phyloP scores from a whole-genome alignment of 2,797 vertebrate genomes.

The Siniperca obscura region DNA sequence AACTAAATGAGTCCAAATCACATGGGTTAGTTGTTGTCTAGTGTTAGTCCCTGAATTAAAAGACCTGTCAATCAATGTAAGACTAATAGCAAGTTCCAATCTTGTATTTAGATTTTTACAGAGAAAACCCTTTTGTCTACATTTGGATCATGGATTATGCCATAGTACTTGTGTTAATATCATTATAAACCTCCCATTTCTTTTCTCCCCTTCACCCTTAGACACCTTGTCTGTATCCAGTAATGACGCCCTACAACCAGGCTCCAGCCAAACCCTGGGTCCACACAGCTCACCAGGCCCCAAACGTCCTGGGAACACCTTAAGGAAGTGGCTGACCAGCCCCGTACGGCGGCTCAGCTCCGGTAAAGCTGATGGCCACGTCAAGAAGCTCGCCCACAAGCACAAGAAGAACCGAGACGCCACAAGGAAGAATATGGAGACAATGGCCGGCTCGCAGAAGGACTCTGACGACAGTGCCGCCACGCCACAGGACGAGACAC shows the following conservation, averaged over 20 bases:
- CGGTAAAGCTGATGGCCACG: conserved; percentile 94
- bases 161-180: not conserved
- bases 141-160: not conserved
- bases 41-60: not conserved
- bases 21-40: conserved; percentile 22
- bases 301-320: conserved; percentile 95
- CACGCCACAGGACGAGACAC: conserved; percentile 94
- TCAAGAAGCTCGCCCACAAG: conserved; percentile 97
- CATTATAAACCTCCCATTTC: not conserved
- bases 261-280: conserved; percentile 90
- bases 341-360: conserved; percentile 96
- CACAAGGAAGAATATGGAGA: conserved; percentile 90
- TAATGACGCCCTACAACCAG: conserved; percentile 93
- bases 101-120: not conserved
- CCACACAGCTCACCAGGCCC: conserved; percentile 90
- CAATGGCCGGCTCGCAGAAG: conserved; percentile 88
- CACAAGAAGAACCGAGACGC: conserved; percentile 96
- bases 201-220: conserved; percentile 58
- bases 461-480: conserved; percentile 94
- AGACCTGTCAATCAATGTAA: conserved; percentile 6
- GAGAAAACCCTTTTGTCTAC: not conserved
- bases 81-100: not conserved
- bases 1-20: not conserved
- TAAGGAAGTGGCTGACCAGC: conserved; percentile 98
- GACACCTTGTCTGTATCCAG: conserved; percentile 95